Conservation (phyloP, 2,888 invertebrate species). For the Sthenelais limicola region DNA sequence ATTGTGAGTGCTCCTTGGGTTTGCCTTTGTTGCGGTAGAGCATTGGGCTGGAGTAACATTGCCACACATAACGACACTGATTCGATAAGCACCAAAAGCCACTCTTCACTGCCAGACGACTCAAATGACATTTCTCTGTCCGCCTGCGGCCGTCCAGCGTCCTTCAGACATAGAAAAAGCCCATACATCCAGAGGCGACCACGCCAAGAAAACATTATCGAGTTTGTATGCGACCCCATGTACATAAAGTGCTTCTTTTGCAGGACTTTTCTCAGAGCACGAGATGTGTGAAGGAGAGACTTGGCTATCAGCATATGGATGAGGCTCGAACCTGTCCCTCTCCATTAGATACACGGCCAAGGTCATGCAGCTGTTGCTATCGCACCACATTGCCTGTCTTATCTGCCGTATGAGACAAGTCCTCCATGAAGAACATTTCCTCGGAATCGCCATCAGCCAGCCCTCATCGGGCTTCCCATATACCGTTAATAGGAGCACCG, state of each 20-base stretch:
- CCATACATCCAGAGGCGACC: not conserved
- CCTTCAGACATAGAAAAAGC: not conserved
- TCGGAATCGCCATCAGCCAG: no score
- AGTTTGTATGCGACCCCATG: constrained; percentile 11
- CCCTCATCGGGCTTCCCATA: no score
- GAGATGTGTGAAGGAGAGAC: not conserved
- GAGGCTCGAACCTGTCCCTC: not conserved
- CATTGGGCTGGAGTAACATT: constrained; percentile 8
- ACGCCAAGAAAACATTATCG: constrained; percentile 3
- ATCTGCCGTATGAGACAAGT: no score
- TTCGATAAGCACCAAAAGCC: constrained; percentile 30
- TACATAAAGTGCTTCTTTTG: constrained; percentile 30
- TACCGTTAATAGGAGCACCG: no score
- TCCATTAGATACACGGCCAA: no score
- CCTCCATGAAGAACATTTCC: no score
- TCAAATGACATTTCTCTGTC: constrained; percentile 19
- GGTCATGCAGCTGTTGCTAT: no score
- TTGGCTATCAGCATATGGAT: constrained; percentile 35
- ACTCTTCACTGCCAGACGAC: not conserved
- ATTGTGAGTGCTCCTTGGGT: no score
- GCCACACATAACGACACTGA: constrained; percentile 12
- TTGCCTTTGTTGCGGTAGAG: not conserved
- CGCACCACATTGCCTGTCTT: no score
- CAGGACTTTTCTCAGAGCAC: constrained; percentile 12
- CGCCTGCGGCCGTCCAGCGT: not conserved